phyloP scores from a whole-genome alignment of 1,140 invertebrate genomes.

The Pinna nobilis region DNA sequence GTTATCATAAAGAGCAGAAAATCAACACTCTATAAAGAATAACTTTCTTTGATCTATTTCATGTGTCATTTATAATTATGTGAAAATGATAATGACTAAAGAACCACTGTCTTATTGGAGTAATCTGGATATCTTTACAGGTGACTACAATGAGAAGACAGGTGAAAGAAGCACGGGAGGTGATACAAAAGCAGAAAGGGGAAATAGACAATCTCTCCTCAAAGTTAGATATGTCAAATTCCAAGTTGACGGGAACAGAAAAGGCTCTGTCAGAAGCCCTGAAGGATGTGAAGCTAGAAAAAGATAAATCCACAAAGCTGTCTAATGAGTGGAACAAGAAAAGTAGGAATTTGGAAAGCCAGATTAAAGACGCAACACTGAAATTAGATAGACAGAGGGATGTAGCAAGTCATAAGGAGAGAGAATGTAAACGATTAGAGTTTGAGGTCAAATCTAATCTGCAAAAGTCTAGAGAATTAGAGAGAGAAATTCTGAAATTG shows the following conservation, averaged over 20 bases:
- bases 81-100: no score
- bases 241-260: slow-evolving; percentile 68
- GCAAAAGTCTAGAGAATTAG: slow-evolving; percentile 61
- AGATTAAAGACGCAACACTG: slow-evolving; percentile 56
- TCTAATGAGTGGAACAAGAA: slow-evolving; percentile 67
- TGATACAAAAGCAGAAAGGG: slow-evolving; percentile 60
- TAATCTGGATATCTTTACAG: slow-evolving; percentile 44
- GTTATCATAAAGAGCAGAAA: no score
- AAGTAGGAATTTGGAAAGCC: slow-evolving; percentile 61
- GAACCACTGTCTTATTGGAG: not conserved
- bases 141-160: slow-evolving; percentile 64
- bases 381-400: slow-evolving; percentile 63
- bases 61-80: no score
- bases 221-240: slow-evolving; percentile 69
- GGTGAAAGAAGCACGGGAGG: slow-evolving; percentile 65
- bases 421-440: slow-evolving; percentile 63
- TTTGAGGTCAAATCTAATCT: slow-evolving; percentile 57
- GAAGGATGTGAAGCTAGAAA: slow-evolving; percentile 66
- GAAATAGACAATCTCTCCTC: slow-evolving; percentile 65
- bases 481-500: slow-evolving; percentile 65
- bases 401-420: slow-evolving; percentile 58
- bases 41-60: no score
- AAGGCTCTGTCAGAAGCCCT: slow-evolving; percentile 67
- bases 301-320: slow-evolving; percentile 65
- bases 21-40: no score